These are phyloP conservation scores for Ellobius talpinus DNA, from an alignment of 2,113 vertebrate species.

Conservation along the genomic window DNA sequence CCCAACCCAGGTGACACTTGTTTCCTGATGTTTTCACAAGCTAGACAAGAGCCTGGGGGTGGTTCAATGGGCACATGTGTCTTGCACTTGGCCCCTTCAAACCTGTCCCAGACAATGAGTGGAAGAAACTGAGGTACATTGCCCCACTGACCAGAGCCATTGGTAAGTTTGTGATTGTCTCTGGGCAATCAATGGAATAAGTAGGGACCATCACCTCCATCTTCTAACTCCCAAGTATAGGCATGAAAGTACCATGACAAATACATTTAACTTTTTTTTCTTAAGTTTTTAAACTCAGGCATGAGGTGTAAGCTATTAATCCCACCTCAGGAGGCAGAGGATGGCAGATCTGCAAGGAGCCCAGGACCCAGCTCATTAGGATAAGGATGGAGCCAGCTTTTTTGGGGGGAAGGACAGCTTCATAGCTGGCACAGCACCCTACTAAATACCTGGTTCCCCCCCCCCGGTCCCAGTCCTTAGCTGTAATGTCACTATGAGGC, in stretches of 20 bases:
- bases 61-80: neutral
- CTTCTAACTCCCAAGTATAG: neutral
- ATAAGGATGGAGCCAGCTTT: neutral
- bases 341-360: neutral
- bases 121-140: neutral
- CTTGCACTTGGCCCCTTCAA: neutral
- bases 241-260: neutral
- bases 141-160: neutral
- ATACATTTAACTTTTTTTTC: neutral
- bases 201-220: neutral
- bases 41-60: neutral
- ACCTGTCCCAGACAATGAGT: too few relatives aligned
- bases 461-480: neutral
- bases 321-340: neutral
- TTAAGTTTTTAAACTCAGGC: neutral
- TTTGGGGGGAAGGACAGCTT: neutral
- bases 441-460: neutral
- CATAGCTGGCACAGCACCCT: neutral
- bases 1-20: neutral
- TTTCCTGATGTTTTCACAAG: neutral
- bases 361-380: neutral
- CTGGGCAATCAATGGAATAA: neutral
- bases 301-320: neutral
- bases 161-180: neutral
- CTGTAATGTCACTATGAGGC: neutral